Conservation (phyloP, 1,140 invertebrate species). For the Fopius arisanus region DNA sequence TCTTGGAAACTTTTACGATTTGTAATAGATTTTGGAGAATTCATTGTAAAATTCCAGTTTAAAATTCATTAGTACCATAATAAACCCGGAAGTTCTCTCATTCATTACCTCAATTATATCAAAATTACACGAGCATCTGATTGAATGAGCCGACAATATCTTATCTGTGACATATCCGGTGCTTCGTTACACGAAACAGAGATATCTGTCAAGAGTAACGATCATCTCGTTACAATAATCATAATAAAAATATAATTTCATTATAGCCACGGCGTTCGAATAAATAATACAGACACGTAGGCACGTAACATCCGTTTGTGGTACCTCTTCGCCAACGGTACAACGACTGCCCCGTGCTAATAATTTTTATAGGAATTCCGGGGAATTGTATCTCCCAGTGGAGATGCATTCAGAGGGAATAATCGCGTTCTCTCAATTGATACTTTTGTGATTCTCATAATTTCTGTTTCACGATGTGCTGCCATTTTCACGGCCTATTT, state of each 20-base stretch:
- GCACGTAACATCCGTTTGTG: constrained; percentile 6
- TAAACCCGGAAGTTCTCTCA: background rate
- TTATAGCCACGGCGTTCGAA: background rate
- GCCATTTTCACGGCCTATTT: constrained; percentile 33
- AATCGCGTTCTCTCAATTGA: background rate
- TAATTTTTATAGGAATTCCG: constrained; percentile 36
- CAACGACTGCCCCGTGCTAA: constrained; percentile 33
- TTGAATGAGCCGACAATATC: background rate
- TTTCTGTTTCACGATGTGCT: constrained; percentile 12
- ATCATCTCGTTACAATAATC: background rate
- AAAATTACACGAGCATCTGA: background rate
- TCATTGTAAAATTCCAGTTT: too few relatives aligned
- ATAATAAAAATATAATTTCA: background rate
- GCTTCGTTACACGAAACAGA: background rate
- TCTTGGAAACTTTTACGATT: too few relatives aligned
- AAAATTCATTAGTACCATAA: background rate
- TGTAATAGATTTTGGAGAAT: too few relatives aligned
- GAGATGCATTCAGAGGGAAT: background rate
- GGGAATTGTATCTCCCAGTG: background rate
- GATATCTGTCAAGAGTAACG: background rate
- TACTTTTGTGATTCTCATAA: background rate
- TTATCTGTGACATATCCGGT: background rate
- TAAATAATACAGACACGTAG: background rate
- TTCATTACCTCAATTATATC: background rate
- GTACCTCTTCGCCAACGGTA: constrained; percentile 19